Base-by-base conservation (phyloP, 2,797 vertebrate genomes). In the Macropus fuliginosus region DNA sequence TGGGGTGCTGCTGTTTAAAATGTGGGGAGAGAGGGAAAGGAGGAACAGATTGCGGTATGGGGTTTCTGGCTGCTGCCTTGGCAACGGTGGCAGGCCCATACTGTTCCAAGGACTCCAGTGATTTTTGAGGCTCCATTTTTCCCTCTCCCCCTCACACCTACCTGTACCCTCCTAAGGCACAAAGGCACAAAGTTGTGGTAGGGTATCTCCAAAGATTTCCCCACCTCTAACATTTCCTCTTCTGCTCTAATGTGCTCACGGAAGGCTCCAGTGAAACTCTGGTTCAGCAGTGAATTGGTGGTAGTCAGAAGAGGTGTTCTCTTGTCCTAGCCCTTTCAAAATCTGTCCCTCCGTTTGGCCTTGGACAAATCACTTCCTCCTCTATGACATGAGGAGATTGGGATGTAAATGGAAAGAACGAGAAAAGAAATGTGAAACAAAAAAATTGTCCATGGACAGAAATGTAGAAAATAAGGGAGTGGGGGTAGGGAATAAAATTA, bases 61-160 rank as follows among this genome's bases (percentile, higher is more conserved):
- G 92, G 92, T 74, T 97, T 97, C 93, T 0, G 52, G 74, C 96
- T 95, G 97, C 95, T 97, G 95, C 96, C 97, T 97, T 97, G 96
- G 97, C 97, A 97, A 97, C 92, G 5, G 54, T 0, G 0, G 56
- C 54, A 93, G 94, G 97, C 95, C 0, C 21, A 27, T 24, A 50
- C 24, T 87, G 74, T 50, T 87, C 24, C 74, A 87, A 50, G 74
- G 24, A 21, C 34, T n/a, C 34, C 62, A 74, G 62, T 74, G 21
- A 87, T 87, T 87, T 12, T 50, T 0, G 10, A 87, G 40, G 40
- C 74, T 50, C 40, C 40, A 27, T 50, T 18, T 87, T 27, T 87
- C 31, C 27, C 40, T 87, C 40, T 87, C 40, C 40, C 24, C 74
- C 74, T 87, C 74, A 87, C 74, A 50, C 74, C 74, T 50, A 87